These are phyloP conservation scores for Peromyscus polionotus DNA, from an alignment of 2,113 vertebrate species.

Conservation along the genomic window DNA sequence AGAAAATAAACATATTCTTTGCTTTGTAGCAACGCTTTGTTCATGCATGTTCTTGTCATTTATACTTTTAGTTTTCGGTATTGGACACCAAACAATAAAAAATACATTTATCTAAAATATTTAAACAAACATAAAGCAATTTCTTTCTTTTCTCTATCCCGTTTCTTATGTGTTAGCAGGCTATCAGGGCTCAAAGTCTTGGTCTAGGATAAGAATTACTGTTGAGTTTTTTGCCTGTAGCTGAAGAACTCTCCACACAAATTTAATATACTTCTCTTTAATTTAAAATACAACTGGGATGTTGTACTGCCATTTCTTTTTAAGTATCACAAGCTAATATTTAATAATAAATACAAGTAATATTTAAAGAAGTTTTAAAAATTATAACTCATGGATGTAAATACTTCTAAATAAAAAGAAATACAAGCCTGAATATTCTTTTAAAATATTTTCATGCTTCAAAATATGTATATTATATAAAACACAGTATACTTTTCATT, in stretches of 20 bases:
- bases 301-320: neutral
- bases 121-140: neutral
- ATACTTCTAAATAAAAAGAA: neutral
- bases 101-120: neutral
- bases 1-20: neutral
- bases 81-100: neutral
- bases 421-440: neutral
- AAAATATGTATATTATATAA: neutral
- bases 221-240: neutral
- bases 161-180: neutral
- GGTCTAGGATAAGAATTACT: neutral
- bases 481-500: neutral
- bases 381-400: neutral
- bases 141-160: neutral
- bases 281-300: neutral
- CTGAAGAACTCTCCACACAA: neutral
- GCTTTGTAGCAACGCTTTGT: neutral
- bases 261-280: neutral
- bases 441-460: constrained; percentile 6
- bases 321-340: neutral
- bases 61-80: constrained; percentile 18
- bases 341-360: neutral
- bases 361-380: neutral
- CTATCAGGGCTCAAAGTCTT: neutral
- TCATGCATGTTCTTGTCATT: neutral